Evolutionary conservation across 2,113 vertebrate species (phyloP), one percentile per base, ranked within the genome.

Genomic region (Coptodon bakossiorum): DNA sequence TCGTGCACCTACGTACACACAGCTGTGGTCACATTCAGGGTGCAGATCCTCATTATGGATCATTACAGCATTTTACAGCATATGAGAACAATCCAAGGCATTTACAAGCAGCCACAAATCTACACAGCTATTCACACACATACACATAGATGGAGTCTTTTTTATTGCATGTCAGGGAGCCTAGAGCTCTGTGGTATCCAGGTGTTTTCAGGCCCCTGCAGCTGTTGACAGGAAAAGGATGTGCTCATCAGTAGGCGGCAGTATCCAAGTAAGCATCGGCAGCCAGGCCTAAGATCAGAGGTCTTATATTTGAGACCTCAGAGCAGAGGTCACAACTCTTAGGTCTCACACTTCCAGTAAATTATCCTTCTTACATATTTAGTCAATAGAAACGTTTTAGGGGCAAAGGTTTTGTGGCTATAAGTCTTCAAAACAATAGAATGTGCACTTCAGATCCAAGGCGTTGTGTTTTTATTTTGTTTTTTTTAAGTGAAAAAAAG

Each of bases 81-180:
- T 68, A 13, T 24, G 78, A 89, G 50, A 93, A 91, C 87, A 89
- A 91, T 91, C 45, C 14, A 1, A 90, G 85, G 93, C 29, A 94
- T 95, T 95, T 94, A 94, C 92, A 90, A 94, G 89, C 88, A 31
- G 79, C 90, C 88, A 57, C 84, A 91, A 85, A 89, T 84, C 86
- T 66, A 66, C 78, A 61, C 78, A 59, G 45, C 24, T 38, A 63
- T 53, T 78, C 71, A 84, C 56, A 48, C 68, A 43, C 81, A 45
- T 24, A 88, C 48, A 54, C 90, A 85, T 43, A 48, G 43, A 66
- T 5, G 9, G 27, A 63, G 31, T 5, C 22, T n/a, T 86, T 80
- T 89, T 92, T 89, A 94, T 87, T 66, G 81, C 86, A 19, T 78
- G 22, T 78, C 27, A 53, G 53, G 29, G 79, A 54, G 86, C 91